Conservation (phyloP, 1,140 invertebrate species). For the Halictus rubicundus region DNA sequence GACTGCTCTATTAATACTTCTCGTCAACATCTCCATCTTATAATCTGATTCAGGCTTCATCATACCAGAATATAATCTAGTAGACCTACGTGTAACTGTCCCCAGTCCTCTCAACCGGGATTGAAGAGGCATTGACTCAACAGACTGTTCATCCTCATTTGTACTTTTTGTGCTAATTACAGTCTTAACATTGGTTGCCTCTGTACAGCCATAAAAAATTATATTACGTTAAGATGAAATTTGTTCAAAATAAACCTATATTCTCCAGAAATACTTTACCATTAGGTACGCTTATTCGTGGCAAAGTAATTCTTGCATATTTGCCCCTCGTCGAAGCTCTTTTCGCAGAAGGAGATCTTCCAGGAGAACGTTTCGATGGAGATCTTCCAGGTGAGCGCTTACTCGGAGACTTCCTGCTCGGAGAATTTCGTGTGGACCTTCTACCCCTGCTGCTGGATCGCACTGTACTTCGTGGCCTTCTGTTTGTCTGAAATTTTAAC, state of each 20-base stretch:
- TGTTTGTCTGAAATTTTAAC: conserved; percentile 56
- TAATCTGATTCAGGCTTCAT: conserved; percentile 68
- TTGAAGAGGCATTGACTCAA: conserved; percentile 65
- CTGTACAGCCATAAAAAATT: conserved; percentile 28
- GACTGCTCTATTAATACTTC: conserved; percentile 71
- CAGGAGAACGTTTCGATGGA: conserved; percentile 62
- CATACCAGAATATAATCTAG: conserved; percentile 58
- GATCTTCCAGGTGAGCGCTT: conserved; percentile 66
- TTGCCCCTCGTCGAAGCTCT: conserved; percentile 58
- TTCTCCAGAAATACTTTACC: conserved; percentile 44
- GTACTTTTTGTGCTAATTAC: conserved; percentile 51
- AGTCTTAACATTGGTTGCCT: conserved; percentile 16
- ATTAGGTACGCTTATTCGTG: conserved; percentile 64
- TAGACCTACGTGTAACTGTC: conserved; percentile 67
- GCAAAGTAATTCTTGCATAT: conserved; percentile 66
- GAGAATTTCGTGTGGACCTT: conserved; percentile 68
- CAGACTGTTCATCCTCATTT: conserved; percentile 55
- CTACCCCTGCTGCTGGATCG: conserved; percentile 53
- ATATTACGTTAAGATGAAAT: neutral
- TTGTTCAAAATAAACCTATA: neutral
- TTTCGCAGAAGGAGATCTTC: conserved; percentile 44
- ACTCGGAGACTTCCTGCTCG: conserved; percentile 57
- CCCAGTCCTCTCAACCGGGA: conserved; percentile 64
- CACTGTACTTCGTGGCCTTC: conserved; percentile 64
- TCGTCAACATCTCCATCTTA: conserved; percentile 55